A percentile compares a stretch with the other conserved stretches of the same genome.
phyloP scores from a whole-genome alignment of 2,797 vertebrate genomes.

The Diglossa cyanea region DNA sequence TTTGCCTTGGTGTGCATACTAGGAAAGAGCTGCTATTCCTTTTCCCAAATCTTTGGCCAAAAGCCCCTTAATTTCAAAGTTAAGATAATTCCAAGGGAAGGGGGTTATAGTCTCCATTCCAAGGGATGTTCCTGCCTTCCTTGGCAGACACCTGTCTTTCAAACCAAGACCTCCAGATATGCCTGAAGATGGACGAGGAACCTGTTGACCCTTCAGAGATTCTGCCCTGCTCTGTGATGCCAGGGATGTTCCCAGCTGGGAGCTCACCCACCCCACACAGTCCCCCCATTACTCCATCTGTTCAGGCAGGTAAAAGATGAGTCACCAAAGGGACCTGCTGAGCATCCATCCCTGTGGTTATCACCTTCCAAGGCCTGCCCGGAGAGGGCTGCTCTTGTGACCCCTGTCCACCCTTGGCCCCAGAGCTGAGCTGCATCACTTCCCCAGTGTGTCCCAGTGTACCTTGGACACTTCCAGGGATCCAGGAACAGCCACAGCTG shows the following conservation, averaged over 20 bases:
- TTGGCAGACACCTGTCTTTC: background rate
- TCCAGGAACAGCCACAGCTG: background rate
- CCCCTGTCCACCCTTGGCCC: background rate
- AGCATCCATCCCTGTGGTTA: accelerated
- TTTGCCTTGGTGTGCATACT: background rate
- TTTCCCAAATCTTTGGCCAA: background rate
- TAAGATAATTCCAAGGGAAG: background rate
- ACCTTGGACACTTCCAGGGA: background rate
- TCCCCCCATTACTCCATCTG: background rate
- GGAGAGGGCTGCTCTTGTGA: background rate
- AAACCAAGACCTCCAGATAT: background rate
- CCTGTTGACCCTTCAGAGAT: background rate
- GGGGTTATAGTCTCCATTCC: background rate
- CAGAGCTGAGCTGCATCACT: background rate
- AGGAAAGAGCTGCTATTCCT: background rate
- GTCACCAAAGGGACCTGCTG: background rate
- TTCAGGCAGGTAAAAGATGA: background rate
- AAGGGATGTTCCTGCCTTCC: background rate
- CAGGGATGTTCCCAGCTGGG: background rate
- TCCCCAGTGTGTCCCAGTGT: background rate
- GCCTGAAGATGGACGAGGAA: background rate
- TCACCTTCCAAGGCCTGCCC: background rate
- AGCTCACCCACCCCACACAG: background rate
- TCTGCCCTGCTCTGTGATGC: background rate
- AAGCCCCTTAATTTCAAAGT: background rate